Conservation (phyloP, 2,888 invertebrate genomes). For the Polymixis flavicincta region DNA sequence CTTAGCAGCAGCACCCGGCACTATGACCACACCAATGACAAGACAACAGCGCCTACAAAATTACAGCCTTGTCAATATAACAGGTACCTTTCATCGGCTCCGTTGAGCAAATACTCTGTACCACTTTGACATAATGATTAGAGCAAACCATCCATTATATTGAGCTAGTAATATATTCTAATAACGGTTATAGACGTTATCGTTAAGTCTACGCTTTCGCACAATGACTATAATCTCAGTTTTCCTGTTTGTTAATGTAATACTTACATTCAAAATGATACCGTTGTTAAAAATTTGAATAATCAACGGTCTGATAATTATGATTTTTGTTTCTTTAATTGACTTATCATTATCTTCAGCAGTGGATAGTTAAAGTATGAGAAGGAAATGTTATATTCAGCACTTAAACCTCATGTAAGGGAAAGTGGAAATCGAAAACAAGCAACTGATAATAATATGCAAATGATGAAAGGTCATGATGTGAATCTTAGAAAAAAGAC, state of each 20-base stretch:
- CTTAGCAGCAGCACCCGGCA: neutral
- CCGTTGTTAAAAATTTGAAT: slow-evolving; percentile 1
- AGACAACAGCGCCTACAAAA: slow-evolving; percentile 21
- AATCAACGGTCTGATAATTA: neutral
- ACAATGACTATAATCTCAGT: slow-evolving; percentile 37
- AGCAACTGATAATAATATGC: neutral
- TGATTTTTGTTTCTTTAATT: neutral
- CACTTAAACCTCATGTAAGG: too few species aligned
- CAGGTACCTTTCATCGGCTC: slow-evolving; percentile 24
- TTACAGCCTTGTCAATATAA: slow-evolving; percentile 7
- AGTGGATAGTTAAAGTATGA: neutral
- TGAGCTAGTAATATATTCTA: slow-evolving; percentile 45
- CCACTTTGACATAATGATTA: slow-evolving; percentile 52
- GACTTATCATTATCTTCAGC: neutral
- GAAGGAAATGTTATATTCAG: neutral
- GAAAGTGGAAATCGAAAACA: neutral
- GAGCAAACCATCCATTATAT: slow-evolving; percentile 42
- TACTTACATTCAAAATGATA: neutral
- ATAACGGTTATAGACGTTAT: slow-evolving; percentile 47
- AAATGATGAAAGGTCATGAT: too few species aligned
- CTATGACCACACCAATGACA: neutral
- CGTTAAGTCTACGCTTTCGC: slow-evolving; percentile 28
- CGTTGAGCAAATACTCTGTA: slow-evolving; percentile 40
- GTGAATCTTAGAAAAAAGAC: neutral
- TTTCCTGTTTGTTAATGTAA: slow-evolving; percentile 49